Percentiles rank a stretch among this genome's conserved stretches.
phyloP scores from a whole-genome alignment of 1,140 invertebrate genomes.

The Temnothorax nylanderi region DNA sequence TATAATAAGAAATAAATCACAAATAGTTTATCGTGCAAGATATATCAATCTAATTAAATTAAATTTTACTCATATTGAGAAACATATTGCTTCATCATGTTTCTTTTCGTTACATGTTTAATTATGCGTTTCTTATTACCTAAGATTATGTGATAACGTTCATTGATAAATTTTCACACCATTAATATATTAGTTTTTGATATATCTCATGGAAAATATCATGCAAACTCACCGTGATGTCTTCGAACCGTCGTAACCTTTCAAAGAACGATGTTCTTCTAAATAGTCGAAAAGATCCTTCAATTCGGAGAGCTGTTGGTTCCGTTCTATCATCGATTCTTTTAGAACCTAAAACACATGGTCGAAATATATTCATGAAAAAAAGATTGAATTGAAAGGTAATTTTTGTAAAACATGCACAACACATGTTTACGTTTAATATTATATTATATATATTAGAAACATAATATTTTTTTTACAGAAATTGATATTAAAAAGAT shows the following conservation, averaged over 20 bases:
- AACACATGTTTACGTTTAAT: no score
- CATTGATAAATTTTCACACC: background rate
- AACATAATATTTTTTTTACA: background rate
- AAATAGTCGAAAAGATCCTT: constrained; percentile 88
- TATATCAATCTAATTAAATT: background rate
- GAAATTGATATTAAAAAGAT: background rate
- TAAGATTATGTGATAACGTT: background rate
- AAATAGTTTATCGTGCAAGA: background rate
- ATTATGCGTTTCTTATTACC: background rate
- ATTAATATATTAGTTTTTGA: background rate
- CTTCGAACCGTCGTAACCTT: constrained; percentile 83
- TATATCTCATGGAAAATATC: background rate
- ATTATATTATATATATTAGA: no score
- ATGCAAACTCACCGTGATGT: constrained; percentile 81
- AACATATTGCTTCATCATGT: background rate
- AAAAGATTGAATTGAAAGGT: background rate
- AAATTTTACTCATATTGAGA: background rate
- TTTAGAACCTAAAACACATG: constrained; percentile 79
- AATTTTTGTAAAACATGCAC: no score
- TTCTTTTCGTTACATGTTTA: background rate
- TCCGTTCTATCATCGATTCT: constrained; percentile 83
- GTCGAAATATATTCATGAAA: background rate
- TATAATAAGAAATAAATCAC: background rate
- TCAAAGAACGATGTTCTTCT: constrained; percentile 86
- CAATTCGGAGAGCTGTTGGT: constrained; percentile 88